Evolutionary conservation across 2,888 invertebrate species (phyloP).

Genomic region (Cephonodes hylas): DNA sequence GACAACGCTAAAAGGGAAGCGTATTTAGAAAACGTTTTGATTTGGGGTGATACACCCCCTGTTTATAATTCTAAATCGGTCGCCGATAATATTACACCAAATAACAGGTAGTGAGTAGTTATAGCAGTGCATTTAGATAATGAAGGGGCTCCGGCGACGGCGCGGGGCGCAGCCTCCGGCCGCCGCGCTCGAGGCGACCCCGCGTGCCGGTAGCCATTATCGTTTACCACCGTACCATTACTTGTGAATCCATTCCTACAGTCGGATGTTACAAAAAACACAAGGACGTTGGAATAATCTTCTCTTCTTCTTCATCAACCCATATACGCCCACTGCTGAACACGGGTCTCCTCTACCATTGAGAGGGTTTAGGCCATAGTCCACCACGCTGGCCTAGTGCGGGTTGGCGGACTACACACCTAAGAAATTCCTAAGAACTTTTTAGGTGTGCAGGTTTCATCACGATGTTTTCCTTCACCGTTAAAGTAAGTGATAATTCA

Average conservation of each 20-base stretch:
- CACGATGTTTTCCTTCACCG: too few species aligned
- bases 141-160: constrained; percentile 39
- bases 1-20: not conserved
- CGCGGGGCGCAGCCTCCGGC: constrained; percentile 33
- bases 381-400: too few species aligned
- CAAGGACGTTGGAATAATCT: not conserved
- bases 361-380: too few species aligned
- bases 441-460: too few species aligned
- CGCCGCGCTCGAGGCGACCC: constrained; percentile 19
- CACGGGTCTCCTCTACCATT: too few species aligned
- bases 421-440: too few species aligned
- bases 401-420: too few species aligned
- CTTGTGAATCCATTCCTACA: constrained; percentile 38
- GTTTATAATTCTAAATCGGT: not conserved
- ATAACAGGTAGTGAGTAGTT: constrained; percentile 7
- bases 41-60: not conserved
- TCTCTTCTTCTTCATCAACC: too few species aligned
- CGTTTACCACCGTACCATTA: constrained; percentile 58
- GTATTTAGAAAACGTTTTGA: not conserved
- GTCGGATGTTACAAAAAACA: constrained; percentile 10
- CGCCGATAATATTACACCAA: constrained; percentile 11
- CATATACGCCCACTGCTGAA: too few species aligned
- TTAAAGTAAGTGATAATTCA: too few species aligned
- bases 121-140: constrained; percentile 47
- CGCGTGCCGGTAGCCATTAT: constrained; percentile 62